These are phyloP conservation scores for Epinephelus moara DNA, from an alignment of 2,113 vertebrate species.

Conservation along the genomic window DNA sequence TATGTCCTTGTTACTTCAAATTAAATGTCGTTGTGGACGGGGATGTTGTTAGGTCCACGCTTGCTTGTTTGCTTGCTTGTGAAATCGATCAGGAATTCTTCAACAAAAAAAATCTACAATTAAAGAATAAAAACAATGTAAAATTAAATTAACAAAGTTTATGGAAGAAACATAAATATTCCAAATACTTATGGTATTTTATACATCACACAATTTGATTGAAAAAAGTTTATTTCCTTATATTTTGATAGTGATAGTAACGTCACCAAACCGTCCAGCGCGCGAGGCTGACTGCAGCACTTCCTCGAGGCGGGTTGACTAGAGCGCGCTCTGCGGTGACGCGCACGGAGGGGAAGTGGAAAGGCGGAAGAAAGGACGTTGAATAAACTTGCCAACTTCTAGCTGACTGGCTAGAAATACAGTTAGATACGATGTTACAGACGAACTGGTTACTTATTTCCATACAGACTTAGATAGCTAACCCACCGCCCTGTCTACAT, in stretches of 20 bases:
- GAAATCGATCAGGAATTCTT: no score
- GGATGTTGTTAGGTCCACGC: no score
- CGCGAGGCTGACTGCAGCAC: slow-evolving; percentile 51
- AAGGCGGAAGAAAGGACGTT: slow-evolving; percentile 70
- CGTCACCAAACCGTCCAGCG: slow-evolving; percentile 26
- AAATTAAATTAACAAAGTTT: no score
- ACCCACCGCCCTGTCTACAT: slow-evolving; percentile 27
- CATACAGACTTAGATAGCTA: background rate
- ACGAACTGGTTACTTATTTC: background rate
- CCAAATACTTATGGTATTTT: no score
- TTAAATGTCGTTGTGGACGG: background rate
- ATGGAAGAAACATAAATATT: no score
- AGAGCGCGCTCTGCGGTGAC: slow-evolving; percentile 54
- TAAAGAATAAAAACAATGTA: no score
- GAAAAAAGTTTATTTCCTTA: background rate
- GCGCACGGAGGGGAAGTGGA: slow-evolving; percentile 69
- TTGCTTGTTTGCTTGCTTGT: no score
- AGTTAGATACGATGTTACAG: slow-evolving; percentile 23
- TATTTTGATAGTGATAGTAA: background rate
- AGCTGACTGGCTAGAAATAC: slow-evolving; percentile 26
- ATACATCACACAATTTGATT: no score
- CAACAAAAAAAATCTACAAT: no score
- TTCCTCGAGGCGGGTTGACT: slow-evolving; percentile 45
- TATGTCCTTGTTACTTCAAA: background rate
- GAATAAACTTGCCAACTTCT: slow-evolving; percentile 73